phyloP scores from a whole-genome alignment of 2,797 vertebrate genomes.

The Orientallactaga sibirica region DNA sequence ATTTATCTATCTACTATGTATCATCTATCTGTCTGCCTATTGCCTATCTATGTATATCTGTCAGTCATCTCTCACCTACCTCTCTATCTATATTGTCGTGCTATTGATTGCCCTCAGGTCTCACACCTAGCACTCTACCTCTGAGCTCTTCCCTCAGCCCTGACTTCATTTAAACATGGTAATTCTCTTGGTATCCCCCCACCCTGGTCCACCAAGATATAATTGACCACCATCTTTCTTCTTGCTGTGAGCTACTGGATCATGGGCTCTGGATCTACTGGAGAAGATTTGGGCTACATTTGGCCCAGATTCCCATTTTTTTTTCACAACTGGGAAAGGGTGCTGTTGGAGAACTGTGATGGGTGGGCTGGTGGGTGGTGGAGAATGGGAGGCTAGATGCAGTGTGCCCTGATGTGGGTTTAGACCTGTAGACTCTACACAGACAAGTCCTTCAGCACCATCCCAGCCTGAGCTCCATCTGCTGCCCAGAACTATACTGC shows the following conservation, averaged over 20 bases:
- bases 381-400: too few relatives aligned
- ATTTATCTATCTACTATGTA: too few relatives aligned
- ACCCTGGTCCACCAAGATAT: neutral
- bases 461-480: rapidly evolving
- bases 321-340: neutral
- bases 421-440: neutral
- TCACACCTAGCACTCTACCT: neutral
- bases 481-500: neutral
- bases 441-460: neutral
- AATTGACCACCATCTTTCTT: neutral
- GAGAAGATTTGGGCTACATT: neutral
- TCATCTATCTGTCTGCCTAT: too few relatives aligned
- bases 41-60: too few relatives aligned
- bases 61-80: too few relatives aligned
- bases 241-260: neutral
- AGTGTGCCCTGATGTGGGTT: too few relatives aligned
- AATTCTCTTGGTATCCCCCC: neutral
- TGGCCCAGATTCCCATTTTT: neutral
- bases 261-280: too few relatives aligned
- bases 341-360: neutral
- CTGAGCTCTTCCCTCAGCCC: too few relatives aligned
- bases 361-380: neutral
- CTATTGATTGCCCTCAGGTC: neutral
- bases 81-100: neutral
- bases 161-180: neutral